Evolutionary conservation across 2,888 invertebrate species (phyloP).

Genomic region (Epinotia ramella): DNA sequence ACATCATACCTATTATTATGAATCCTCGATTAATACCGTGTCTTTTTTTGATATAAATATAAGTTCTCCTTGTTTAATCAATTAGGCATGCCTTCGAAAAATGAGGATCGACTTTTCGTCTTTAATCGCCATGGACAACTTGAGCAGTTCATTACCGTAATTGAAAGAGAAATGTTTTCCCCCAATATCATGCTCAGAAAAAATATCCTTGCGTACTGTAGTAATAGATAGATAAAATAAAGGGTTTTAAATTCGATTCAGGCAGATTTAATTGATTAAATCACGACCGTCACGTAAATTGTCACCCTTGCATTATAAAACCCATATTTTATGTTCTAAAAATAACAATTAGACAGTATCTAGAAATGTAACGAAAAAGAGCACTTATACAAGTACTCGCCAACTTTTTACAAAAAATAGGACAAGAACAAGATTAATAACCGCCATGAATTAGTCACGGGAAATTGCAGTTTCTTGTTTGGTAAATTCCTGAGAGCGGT

Average conservation of each 20-base stretch:
- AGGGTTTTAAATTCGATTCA: too few relatives aligned
- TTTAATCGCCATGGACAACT: slow-evolving; percentile 25
- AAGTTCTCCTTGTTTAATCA: slow-evolving; percentile 29
- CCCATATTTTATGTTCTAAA: too few relatives aligned
- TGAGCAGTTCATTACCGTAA: slow-evolving; percentile 29
- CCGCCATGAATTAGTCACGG: slow-evolving; percentile 71
- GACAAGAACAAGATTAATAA: slow-evolving; percentile 73
- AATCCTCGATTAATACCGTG: not conserved
- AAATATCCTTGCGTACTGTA: too few relatives aligned
- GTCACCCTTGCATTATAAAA: too few relatives aligned
- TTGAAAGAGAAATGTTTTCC: slow-evolving; percentile 16
- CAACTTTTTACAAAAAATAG: slow-evolving; percentile 59
- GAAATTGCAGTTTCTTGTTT: slow-evolving; percentile 77
- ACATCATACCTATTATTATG: not conserved
- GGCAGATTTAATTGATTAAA: too few relatives aligned
- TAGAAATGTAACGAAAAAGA: slow-evolving; percentile 11
- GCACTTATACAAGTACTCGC: slow-evolving; percentile 45
- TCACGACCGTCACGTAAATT: too few relatives aligned
- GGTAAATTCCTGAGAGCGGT: slow-evolving; percentile 67
- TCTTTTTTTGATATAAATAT: not conserved
- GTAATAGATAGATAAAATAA: too few relatives aligned
- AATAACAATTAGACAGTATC: not conserved
- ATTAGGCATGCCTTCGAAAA: slow-evolving; percentile 24
- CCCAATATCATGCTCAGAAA: not conserved
- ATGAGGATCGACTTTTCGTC: slow-evolving; percentile 32